A percentile compares a stretch with the other conserved stretches of the same genome.
Conservation (phyloP, 2,797 vertebrate genomes). For the Enteromius afrohamiltoni region DNA sequence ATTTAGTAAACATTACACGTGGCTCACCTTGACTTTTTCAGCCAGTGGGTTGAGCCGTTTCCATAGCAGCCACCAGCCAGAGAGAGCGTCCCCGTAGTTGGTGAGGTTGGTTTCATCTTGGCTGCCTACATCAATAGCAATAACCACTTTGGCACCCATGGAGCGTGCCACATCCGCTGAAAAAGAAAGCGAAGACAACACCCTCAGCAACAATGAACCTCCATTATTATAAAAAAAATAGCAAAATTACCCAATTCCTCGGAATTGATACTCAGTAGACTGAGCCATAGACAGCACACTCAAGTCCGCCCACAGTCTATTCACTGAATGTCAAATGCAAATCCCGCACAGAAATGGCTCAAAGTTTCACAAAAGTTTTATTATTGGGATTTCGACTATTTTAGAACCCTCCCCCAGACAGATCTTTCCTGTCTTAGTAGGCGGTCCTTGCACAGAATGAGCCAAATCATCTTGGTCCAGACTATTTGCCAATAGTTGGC, state of each 20-base stretch:
- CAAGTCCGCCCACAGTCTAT: neutral
- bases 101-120: conserved; percentile 93
- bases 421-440: conserved; percentile 4
- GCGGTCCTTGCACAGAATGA: conserved; percentile 3
- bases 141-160: conserved; percentile 94
- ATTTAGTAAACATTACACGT: conserved; percentile 1
- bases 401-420: conserved; percentile 6
- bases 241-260: neutral
- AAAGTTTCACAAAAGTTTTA: neutral
- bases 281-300: neutral
- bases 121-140: conserved; percentile 95
- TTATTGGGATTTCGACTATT: conserved; percentile 7
- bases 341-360: neutral
- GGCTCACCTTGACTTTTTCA: conserved; percentile 90
- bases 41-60: conserved; percentile 94
- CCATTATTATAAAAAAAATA: neutral
- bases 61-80: conserved; percentile 98
- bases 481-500: neutral
- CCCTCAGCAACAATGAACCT: neutral
- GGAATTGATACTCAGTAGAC: neutral
- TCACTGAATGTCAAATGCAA: neutral
- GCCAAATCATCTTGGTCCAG: neutral
- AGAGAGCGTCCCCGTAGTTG: conserved; percentile 93
- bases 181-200: neutral
- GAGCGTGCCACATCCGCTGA: conserved; percentile 92